Conservation (phyloP, 1,140 invertebrate species). For the Fopius arisanus region DNA sequence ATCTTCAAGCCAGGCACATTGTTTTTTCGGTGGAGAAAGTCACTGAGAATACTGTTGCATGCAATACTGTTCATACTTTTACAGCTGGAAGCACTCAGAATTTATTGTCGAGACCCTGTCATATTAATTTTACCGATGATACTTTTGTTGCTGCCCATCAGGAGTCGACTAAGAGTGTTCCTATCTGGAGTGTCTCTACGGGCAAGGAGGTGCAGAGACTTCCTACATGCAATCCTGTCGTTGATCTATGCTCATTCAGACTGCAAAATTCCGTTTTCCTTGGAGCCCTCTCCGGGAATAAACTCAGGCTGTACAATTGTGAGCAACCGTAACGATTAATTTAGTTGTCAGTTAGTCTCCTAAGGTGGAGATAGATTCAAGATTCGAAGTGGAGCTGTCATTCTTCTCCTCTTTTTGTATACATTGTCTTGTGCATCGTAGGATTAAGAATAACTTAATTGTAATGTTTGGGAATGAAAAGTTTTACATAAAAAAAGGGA, state of each 20-base stretch:
- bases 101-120: constrained; percentile 70
- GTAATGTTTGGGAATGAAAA: neutral
- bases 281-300: neutral
- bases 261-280: neutral
- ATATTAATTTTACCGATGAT: constrained; percentile 66
- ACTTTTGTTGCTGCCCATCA: constrained; percentile 73
- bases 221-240: constrained; percentile 68
- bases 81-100: constrained; percentile 71
- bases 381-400: too few species aligned
- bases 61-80: constrained; percentile 70
- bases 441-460: neutral
- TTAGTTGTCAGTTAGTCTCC: neutral
- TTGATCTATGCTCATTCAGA: constrained; percentile 69
- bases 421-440: neutral
- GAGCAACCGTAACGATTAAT: neutral
- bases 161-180: constrained; percentile 70
- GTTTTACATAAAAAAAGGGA: neutral
- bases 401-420: neutral
- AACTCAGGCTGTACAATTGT: neutral
- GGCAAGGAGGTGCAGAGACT: constrained; percentile 68
- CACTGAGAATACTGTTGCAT: constrained; percentile 60
- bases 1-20: constrained; percentile 70
- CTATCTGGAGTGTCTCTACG: constrained; percentile 73
- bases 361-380: too few species aligned
- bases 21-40: constrained; percentile 66